Evolutionary conservation across 2,113 vertebrate genomes (phyloP).

Genomic region (Chaenogobius annularis): DNA sequence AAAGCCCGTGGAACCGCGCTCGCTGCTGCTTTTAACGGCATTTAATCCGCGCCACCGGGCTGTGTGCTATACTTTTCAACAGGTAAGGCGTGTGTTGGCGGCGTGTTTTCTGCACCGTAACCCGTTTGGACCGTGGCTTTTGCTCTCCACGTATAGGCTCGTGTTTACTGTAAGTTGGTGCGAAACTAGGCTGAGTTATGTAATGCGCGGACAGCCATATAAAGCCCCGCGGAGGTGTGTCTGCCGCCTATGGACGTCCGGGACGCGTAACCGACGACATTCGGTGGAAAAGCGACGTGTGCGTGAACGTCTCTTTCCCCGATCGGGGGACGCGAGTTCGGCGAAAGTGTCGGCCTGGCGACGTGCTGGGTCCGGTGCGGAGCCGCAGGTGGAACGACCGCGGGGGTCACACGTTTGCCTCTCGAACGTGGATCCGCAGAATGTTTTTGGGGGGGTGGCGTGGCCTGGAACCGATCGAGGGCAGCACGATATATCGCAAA

Average conservation of each 20-base stretch:
- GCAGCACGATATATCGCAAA: too few species aligned
- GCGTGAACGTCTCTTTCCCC: neutral
- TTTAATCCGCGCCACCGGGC: neutral
- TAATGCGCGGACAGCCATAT: constrained; percentile 48
- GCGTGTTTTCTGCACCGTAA: neutral
- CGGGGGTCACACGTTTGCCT: neutral
- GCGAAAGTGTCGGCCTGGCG: neutral
- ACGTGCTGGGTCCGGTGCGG: neutral
- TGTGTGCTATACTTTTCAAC: neutral
- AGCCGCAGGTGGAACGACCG: neutral
- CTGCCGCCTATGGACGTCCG: constrained; percentile 30
- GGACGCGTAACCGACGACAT: neutral
- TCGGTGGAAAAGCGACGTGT: neutral
- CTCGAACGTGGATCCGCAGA: neutral
- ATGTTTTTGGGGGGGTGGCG: neutral
- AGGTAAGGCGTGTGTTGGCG: neutral
- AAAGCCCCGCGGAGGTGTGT: constrained; percentile 46
- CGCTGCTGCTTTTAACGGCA: too few species aligned
- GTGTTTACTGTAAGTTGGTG: constrained; percentile 65
- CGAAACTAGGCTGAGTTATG: constrained; percentile 66
- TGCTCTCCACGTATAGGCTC: constrained; percentile 22
- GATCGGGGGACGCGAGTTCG: too few species aligned
- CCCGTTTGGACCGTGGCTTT: constrained; percentile 5
- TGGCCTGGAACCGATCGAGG: neutral
- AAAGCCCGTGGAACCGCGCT: neutral